Evolutionary conservation across 2,113 vertebrate genomes (phyloP).

Genomic region (Heptranchias perlo): DNA sequence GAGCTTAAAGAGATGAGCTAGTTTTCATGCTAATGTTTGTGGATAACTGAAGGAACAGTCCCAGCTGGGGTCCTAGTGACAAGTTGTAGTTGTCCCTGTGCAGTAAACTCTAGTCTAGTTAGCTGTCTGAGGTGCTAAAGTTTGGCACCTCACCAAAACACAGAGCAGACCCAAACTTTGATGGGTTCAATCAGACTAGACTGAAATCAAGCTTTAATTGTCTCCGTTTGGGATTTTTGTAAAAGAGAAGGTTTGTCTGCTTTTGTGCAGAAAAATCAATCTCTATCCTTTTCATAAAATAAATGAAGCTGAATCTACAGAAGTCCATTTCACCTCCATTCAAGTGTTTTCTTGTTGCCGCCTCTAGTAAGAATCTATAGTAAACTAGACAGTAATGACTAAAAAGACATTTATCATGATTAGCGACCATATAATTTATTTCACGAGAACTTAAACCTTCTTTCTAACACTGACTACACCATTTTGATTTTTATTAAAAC

Average conservation of each 20-base stretch:
- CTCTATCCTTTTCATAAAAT: not conserved
- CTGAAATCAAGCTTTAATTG: not conserved
- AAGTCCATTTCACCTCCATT: slow-evolving; percentile 5
- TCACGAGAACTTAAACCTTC: not conserved
- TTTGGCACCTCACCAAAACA: not conserved
- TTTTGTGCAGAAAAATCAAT: not conserved
- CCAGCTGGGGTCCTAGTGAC: not conserved
- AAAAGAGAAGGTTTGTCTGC: not conserved
- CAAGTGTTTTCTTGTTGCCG: not conserved
- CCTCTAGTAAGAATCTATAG: not conserved
- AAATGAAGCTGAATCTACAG: not conserved
- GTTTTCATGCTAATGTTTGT: not conserved
- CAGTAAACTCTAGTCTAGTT: not conserved
- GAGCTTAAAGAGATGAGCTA: not conserved
- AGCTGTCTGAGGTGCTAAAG: not conserved
- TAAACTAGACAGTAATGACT: not conserved
- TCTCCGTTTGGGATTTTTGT: not conserved
- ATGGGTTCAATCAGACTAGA: not conserved
- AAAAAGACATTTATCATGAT: not conserved
- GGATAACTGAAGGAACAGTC: not conserved
- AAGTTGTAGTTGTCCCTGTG: not conserved
- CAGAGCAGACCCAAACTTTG: not conserved
- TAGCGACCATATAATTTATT: not conserved
- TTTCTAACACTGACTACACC: not conserved
- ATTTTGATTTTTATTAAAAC: not conserved